These are phyloP conservation scores for Ophiothrix spiculata DNA, from an alignment of 35 echinoderm and acorn worm genomes.

Conservation along the genomic window DNA sequence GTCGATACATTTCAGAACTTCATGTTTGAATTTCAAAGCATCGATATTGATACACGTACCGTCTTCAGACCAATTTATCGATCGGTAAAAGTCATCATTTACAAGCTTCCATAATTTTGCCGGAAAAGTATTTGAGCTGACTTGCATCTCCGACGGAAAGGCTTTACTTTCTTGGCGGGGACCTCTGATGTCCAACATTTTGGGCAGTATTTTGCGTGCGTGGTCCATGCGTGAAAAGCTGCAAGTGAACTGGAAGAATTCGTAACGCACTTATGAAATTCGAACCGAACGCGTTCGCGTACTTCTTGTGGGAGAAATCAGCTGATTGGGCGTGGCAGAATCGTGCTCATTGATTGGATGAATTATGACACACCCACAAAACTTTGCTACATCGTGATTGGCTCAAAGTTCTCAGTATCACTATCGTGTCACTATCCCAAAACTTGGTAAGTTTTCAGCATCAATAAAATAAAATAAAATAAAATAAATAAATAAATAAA, in stretches of 20 bases:
- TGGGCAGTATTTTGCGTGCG: neutral
- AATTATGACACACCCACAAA: neutral
- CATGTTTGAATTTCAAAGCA: constrained; percentile 61
- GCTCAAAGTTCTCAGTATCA: neutral
- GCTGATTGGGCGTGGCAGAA: neutral
- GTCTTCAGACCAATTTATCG: constrained; percentile 66
- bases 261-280: neutral
- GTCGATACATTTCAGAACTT: constrained; percentile 68
- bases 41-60: constrained; percentile 67
- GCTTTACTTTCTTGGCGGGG: neutral
- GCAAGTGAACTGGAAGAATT: neutral
- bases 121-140: constrained; percentile 89
- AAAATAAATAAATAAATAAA: no score
- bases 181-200: neutral
- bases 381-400: no score
- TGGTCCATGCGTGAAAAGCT: neutral
- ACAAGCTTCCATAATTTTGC: constrained; percentile 96
- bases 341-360: neutral
- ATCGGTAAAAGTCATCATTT: constrained; percentile 66
- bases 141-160: neutral
- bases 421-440: no score
- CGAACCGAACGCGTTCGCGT: neutral
- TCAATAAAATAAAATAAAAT: no score
- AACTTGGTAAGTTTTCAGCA: no score
- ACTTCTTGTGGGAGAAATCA: neutral